Percentiles rank a stretch among this genome's conserved stretches.
phyloP scores from a whole-genome alignment of 37 sponge, comb jelly and placozoan genomes.

The Cladorhizidae sp. region DNA sequence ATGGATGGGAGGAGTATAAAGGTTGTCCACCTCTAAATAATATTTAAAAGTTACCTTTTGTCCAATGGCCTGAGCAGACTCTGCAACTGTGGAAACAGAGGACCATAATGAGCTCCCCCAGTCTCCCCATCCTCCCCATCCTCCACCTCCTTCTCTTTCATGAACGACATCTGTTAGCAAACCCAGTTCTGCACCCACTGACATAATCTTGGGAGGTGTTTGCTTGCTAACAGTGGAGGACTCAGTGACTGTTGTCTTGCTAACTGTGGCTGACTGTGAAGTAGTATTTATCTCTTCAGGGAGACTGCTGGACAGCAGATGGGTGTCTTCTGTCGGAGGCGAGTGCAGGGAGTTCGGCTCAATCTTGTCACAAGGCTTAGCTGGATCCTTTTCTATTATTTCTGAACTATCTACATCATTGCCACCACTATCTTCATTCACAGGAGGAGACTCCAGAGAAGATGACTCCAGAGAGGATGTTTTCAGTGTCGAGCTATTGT shows the following conservation, averaged over 20 bases:
- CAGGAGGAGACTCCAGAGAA: background rate
- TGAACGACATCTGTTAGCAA: background rate
- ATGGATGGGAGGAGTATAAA: too few relatives aligned
- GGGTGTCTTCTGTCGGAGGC: too few relatives aligned
- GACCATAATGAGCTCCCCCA: slow-evolving; percentile 63
- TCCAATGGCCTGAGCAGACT: slow-evolving; percentile 64
- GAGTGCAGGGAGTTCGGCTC: too few relatives aligned
- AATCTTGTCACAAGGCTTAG: too few relatives aligned
- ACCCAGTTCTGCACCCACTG: background rate
- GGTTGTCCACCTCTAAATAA: too few relatives aligned
- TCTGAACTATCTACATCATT: background rate
- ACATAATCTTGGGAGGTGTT: background rate
- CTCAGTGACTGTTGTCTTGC: too few relatives aligned
- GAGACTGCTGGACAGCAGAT: background rate
- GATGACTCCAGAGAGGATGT: too few relatives aligned
- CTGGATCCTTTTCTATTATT: background rate
- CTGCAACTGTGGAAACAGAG: slow-evolving; percentile 64
- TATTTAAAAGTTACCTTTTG: slow-evolving; percentile 7
- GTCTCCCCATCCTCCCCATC: slow-evolving; percentile 56
- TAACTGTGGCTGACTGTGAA: background rate
- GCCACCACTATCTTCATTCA: background rate
- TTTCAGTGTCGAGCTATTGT: background rate
- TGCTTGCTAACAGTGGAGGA: background rate
- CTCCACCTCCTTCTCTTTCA: slow-evolving; percentile 17
- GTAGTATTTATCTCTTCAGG: background rate